Percentiles rank a stretch among this genome's conserved stretches.
phyloP scores from a whole-genome alignment of 2,113 vertebrate genomes.

The Cygnus buccinator region DNA sequence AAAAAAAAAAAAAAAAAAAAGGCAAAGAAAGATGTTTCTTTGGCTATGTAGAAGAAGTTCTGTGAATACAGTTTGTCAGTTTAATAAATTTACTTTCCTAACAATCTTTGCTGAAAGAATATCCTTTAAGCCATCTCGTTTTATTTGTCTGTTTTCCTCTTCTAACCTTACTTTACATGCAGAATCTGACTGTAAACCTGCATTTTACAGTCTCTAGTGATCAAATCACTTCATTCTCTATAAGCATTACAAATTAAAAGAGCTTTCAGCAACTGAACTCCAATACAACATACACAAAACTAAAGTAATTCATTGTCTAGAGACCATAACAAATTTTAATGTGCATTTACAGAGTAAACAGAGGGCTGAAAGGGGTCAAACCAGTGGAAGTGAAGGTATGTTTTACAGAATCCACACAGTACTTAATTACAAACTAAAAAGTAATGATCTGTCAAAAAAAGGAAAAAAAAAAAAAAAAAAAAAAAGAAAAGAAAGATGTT shows the following conservation, averaged over 20 bases:
- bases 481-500: conserved; percentile 32
- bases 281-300: conserved; percentile 64
- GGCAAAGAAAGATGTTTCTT: conserved; percentile 44
- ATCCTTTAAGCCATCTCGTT: background rate
- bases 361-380: conserved; percentile 33
- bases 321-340: conserved; percentile 76
- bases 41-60: conserved; percentile 23
- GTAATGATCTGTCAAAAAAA: conserved; percentile 37
- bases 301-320: conserved; percentile 72
- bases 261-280: conserved; percentile 46
- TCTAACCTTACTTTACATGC: background rate
- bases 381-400: conserved; percentile 53
- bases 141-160: background rate
- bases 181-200: background rate
- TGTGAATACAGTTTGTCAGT: background rate
- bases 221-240: conserved; percentile 21
- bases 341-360: conserved; percentile 75
- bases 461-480: conserved; percentile 54
- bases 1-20: background rate
- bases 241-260: conserved; percentile 48
- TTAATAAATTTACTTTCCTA: background rate
- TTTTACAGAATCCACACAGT: conserved; percentile 62
- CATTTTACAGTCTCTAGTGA: conserved; percentile 30
- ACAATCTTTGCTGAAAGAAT: background rate
- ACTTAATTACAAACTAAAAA: conserved; percentile 58